Evolutionary conservation across 2,888 invertebrate genomes (phyloP).

Genomic region (Harpalus rubripes): DNA sequence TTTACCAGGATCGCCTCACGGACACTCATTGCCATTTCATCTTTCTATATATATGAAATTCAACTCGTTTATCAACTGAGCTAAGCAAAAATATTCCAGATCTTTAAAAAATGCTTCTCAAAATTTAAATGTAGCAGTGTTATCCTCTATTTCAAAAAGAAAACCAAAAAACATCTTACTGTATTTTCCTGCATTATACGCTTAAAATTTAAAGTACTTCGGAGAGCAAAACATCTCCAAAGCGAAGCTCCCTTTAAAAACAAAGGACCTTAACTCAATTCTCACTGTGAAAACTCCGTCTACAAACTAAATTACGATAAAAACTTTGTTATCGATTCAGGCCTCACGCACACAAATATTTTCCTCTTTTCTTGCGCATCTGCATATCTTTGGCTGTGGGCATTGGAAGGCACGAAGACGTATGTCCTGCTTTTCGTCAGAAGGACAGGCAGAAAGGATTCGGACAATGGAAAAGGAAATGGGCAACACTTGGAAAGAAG

Average conservation of each 20-base stretch:
- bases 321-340: constrained; percentile 22
- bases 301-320: constrained; percentile 3
- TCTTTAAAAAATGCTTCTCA: too few relatives aligned
- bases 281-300: constrained; percentile 10
- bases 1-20: too few relatives aligned
- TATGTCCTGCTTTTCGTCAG: constrained; percentile 21
- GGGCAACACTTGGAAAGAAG: constrained; percentile 1
- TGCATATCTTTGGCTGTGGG: constrained; percentile 8
- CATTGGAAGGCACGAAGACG: constrained; percentile 9
- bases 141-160: too few relatives aligned
- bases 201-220: too few relatives aligned
- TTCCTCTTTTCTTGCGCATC: constrained; percentile 6
- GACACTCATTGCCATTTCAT: too few relatives aligned
- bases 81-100: too few relatives aligned
- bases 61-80: too few relatives aligned
- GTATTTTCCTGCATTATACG: too few relatives aligned
- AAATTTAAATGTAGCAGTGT: too few relatives aligned
- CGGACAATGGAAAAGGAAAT: constrained; percentile 34
- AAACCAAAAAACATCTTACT: too few relatives aligned
- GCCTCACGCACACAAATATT: constrained; percentile 13
- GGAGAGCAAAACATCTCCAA: too few relatives aligned
- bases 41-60: too few relatives aligned
- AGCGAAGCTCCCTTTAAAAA: neutral
- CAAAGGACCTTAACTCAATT: constrained; percentile 4
- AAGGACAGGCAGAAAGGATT: constrained; percentile 6